Evolutionary conservation across 2,888 invertebrate genomes (phyloP).

Genomic region (Folsomia candida): DNA sequence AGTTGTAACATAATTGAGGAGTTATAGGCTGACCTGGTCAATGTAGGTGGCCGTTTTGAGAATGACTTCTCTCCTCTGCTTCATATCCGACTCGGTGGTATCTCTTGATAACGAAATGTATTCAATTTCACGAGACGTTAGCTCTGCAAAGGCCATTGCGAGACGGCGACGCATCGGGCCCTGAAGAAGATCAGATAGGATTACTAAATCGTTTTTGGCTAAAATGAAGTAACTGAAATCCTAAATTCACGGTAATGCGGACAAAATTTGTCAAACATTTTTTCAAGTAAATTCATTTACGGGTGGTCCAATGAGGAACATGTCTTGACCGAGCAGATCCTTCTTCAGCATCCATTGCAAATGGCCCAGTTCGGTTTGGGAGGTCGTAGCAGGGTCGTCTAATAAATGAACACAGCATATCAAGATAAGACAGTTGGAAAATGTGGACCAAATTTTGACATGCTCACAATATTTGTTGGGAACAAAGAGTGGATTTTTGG

Average conservation of each 20-base stretch:
- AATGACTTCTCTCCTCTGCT: constrained; percentile 89
- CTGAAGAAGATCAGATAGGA: too few relatives aligned
- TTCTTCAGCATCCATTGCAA: constrained; percentile 96
- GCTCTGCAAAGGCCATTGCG: constrained; percentile 82
- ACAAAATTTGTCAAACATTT: too few relatives aligned
- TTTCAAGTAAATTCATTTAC: too few relatives aligned
- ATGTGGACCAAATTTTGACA: background rate
- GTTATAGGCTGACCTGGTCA: constrained; percentile 70
- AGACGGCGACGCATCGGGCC: constrained; percentile 77
- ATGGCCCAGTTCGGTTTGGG: constrained; percentile 41
- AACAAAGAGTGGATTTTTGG: constrained; percentile 28
- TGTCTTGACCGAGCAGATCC: constrained; percentile 86
- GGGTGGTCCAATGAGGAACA: constrained; percentile 91
- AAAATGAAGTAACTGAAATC: too few relatives aligned
- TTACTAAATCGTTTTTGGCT: too few relatives aligned
- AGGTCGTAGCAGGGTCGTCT: constrained; percentile 2
- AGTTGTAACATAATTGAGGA: constrained; percentile 6
- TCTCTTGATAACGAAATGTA: constrained; percentile 91
- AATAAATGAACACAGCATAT: too few relatives aligned
- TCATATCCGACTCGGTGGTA: constrained; percentile 94
- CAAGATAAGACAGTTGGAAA: background rate
- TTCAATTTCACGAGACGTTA: constrained; percentile 85
- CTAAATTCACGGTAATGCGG: too few relatives aligned
- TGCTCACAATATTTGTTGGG: constrained; percentile 44
- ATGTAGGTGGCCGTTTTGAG: constrained; percentile 84